Conservation (phyloP, 1,140 invertebrate genomes). For the Meloidogyne exigua region DNA sequence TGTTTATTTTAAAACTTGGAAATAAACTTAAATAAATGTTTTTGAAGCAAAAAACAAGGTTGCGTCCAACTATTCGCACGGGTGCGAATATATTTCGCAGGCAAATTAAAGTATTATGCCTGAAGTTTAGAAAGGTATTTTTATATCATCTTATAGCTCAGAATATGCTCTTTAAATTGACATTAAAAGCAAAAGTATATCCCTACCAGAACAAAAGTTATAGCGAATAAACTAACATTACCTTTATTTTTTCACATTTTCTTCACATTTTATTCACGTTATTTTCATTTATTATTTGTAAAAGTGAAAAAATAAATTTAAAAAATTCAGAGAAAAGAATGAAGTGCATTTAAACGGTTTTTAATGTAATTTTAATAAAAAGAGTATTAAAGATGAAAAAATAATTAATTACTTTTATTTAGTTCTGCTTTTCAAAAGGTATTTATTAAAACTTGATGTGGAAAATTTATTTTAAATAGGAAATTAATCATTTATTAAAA, state of each 20-base stretch:
- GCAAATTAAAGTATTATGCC: too few species aligned
- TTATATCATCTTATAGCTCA: not conserved
- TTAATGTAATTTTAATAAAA: not conserved
- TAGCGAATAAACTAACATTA: not conserved
- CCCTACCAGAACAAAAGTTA: not conserved
- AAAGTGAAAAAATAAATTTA: too few species aligned
- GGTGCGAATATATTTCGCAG: too few species aligned
- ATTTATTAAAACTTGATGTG: too few species aligned
- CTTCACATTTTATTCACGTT: not conserved
- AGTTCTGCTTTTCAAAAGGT: not conserved
- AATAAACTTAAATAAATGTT: not conserved
- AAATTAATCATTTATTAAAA: too few species aligned
- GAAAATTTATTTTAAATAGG: too few species aligned
- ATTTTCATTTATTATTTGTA: not conserved
- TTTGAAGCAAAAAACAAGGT: too few species aligned
- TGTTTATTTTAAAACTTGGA: not conserved
- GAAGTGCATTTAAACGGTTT: not conserved
- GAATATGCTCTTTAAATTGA: not conserved
- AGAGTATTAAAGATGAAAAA: not conserved
- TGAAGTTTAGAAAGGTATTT: not conserved
- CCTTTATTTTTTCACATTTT: not conserved
- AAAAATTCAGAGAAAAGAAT: not conserved
- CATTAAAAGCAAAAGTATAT: not conserved
- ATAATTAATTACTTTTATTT: constrained; percentile 3
- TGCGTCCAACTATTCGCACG: too few species aligned